These are phyloP conservation scores for Xanthia togata DNA, from an alignment of 2,888 invertebrate genomes.

Conservation along the genomic window DNA sequence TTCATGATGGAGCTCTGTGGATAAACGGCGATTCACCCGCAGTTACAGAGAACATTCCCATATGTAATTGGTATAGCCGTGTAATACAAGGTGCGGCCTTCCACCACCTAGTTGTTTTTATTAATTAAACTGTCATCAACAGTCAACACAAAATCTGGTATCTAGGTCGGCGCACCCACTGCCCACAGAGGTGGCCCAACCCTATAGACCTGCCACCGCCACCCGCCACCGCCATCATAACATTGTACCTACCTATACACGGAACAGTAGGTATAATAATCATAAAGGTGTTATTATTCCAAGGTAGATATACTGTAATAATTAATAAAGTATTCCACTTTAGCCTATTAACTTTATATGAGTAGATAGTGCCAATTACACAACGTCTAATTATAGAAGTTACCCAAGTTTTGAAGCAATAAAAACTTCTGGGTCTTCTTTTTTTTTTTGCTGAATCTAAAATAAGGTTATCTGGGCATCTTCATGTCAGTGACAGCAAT, in stretches of 20 bases:
- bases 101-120: constrained; percentile 66
- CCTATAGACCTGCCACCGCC: constrained; percentile 36
- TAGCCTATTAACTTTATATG: background rate
- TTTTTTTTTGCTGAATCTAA: background rate
- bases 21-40: constrained; percentile 7
- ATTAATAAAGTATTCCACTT: constrained; percentile 16
- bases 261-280: constrained; percentile 21
- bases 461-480: background rate
- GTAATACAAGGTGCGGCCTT: constrained; percentile 65
- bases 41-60: constrained; percentile 20
- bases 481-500: background rate
- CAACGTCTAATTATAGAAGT: background rate
- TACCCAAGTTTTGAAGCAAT: background rate
- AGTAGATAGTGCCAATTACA: background rate
- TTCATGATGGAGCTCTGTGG: constrained; percentile 8
- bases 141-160: constrained; percentile 74
- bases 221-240: constrained; percentile 40
- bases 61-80: constrained; percentile 21
- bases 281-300: constrained; percentile 22
- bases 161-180: constrained; percentile 82
- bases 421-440: background rate
- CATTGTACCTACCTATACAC: constrained; percentile 1
- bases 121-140: constrained; percentile 76
- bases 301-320: constrained; percentile 10
- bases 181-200: constrained; percentile 60